Evolutionary conservation across 1,140 invertebrate genomes (phyloP), one percentile per base, ranked within the genome.

Genomic region (Brachionus rubens): DNA sequence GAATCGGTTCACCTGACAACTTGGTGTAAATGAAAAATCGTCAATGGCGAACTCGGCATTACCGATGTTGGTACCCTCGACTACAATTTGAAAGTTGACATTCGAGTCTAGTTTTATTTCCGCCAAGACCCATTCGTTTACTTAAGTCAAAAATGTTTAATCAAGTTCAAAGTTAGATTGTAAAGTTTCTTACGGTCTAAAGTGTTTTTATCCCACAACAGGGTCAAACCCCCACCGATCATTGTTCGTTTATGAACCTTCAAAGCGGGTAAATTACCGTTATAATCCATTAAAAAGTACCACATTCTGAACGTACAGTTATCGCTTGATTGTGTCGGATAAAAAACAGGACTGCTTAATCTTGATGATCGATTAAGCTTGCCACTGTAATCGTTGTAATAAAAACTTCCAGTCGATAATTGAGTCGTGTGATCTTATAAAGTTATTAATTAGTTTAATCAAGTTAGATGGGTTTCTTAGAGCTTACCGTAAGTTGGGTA

Each of bases 11-110:
- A 72, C 40, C 5, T 30, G 56, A 33, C 78, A 78, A 36, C 77
- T 80, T 10, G 80, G 79, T 5, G 81, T 79, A 50, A 83, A 82
- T 14, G 79, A 79, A 6, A 85, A 77, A 67, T 86, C 84, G 78
- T 85, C 84, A 59, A 86, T 81, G 12, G 68, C 46, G 16, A 72
- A 33, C 16, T 72, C 14, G 4, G 68, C 46, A 48, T 72, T 72
- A 9, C 2, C 19, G 9, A 24, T 3, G 19, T 54, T 72, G 2
- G 46, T 54, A n/a, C 43, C 50, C 30, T 72, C 68, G 10, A 72
- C 46, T 12, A 72, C 50, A 19, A 72, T 52, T 24, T 72, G 68
- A 26, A 72, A 72, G 24, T 50, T 72, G n/a, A 12, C 24, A 9
- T 72, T 33, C 5, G 68, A 72, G 10, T 48, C 46, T 19, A 72